Evolutionary conservation across 2,888 invertebrate genomes (phyloP).

Genomic region (Steromphala cineraria): DNA sequence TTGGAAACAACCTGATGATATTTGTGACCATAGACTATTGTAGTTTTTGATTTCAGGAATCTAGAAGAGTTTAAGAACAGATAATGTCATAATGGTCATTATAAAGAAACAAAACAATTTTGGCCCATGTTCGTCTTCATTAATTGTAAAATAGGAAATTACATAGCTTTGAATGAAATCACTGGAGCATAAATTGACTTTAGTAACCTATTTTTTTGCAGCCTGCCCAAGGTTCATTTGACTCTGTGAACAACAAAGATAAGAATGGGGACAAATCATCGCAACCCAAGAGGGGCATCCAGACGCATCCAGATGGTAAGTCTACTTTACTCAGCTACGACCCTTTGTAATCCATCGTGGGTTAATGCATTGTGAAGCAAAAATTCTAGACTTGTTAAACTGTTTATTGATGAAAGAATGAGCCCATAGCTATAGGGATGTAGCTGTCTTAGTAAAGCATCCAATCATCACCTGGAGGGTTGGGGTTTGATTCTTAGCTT

Average conservation of each 20-base stretch:
- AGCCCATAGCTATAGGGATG: too few species aligned
- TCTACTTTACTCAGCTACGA: neutral
- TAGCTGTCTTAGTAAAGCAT: too few species aligned
- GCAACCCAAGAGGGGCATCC: conserved; percentile 85
- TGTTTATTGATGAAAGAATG: too few species aligned
- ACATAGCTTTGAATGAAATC: neutral
- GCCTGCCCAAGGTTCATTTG: conserved; percentile 57
- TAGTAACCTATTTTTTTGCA: neutral
- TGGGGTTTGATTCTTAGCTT: too few species aligned
- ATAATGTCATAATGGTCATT: neutral
- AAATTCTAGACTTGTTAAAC: too few species aligned
- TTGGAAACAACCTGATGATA: neutral
- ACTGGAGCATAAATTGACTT: too few species aligned
- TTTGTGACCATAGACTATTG: neutral
- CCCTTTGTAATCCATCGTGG: too few species aligned
- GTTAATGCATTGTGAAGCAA: too few species aligned
- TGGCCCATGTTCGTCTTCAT: neutral
- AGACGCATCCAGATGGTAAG: conserved; percentile 94
- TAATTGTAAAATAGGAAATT: neutral
- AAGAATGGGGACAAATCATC: conserved; percentile 61
- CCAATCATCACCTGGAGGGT: too few species aligned
- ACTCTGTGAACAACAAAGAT: conserved; percentile 67
- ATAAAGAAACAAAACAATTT: too few species aligned
- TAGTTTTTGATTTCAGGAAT: too few species aligned
- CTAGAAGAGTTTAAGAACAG: too few species aligned